These are phyloP conservation scores for Hybos culiciformis DNA, from an alignment of 2,888 invertebrate species.

Conservation along the genomic window DNA sequence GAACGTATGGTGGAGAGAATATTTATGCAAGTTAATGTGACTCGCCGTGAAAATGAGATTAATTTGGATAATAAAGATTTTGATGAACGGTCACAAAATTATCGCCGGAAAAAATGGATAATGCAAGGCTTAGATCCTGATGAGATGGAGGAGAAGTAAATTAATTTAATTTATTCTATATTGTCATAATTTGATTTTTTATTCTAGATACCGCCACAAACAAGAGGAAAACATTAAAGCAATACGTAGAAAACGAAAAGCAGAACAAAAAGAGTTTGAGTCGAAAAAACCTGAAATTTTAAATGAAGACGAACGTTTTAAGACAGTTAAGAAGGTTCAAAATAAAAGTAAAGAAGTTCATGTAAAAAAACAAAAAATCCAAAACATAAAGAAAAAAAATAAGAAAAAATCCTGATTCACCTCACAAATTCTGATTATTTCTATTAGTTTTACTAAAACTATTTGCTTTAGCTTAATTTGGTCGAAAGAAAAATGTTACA, in stretches of 20 bases:
- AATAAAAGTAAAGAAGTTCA: conserved; percentile 2
- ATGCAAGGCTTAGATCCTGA: conserved; percentile 74
- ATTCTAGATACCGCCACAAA: conserved; percentile 25
- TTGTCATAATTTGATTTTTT: background rate
- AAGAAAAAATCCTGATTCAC: too few relatives aligned
- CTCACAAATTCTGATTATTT: too few relatives aligned
- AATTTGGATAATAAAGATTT: conserved; percentile 82
- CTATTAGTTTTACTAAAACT: too few relatives aligned
- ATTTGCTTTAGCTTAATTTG: too few relatives aligned
- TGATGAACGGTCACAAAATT: conserved; percentile 72
- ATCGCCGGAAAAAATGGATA: conserved; percentile 77
- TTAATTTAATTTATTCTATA: background rate
- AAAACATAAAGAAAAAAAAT: conserved; percentile 1
- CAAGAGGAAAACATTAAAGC: conserved; percentile 30
- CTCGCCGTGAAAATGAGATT: conserved; percentile 85
- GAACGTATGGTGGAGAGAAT: conserved; percentile 82
- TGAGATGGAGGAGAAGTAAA: conserved; percentile 51
- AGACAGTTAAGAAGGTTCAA: conserved; percentile 20
- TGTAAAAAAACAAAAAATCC: background rate
- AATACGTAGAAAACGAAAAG: conserved; percentile 24
- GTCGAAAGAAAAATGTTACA: too few relatives aligned
- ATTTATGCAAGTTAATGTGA: conserved; percentile 83
- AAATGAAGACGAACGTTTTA: conserved; percentile 30
- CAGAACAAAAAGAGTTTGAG: conserved; percentile 18
- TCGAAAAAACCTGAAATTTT: conserved; percentile 18